These are phyloP conservation scores for Amphipyra berbera DNA, from an alignment of 2,888 invertebrate genomes.

Conservation along the genomic window DNA sequence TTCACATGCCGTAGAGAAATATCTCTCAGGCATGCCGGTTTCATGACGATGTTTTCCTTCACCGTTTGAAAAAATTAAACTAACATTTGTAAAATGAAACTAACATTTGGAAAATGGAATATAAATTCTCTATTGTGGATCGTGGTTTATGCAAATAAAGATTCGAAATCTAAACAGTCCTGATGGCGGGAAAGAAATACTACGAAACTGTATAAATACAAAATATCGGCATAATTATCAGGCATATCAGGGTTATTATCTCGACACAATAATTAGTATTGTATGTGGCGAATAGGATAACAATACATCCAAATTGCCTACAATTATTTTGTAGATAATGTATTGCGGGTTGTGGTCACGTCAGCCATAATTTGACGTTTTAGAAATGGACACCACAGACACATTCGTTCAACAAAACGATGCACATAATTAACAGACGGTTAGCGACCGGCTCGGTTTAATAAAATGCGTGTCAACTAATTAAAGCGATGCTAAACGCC, in stretches of 20 bases:
- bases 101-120: too few species aligned
- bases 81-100: too few species aligned
- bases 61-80: too few species aligned
- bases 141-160: too few species aligned
- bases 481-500: constrained; percentile 40
- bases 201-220: too few species aligned
- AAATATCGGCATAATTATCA: neutral
- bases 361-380: constrained; percentile 31
- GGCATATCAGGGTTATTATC: neutral
- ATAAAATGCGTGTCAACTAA: constrained; percentile 47
- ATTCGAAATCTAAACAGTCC: too few species aligned
- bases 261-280: constrained; percentile 9
- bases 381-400: constrained; percentile 17
- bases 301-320: constrained; percentile 9
- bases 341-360: constrained; percentile 29
- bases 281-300: neutral
- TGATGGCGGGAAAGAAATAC: neutral
- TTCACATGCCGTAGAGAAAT: too few species aligned
- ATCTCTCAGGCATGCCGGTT: too few species aligned
- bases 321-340: constrained; percentile 33
- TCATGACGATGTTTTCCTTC: too few species aligned
- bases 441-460: constrained; percentile 15
- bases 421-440: constrained; percentile 26
- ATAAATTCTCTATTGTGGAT: too few species aligned
- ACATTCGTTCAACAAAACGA: constrained; percentile 12